These are phyloP conservation scores for Cyprinus carpio DNA, from an alignment of 2,113 vertebrate species.

Conservation along the genomic window DNA sequence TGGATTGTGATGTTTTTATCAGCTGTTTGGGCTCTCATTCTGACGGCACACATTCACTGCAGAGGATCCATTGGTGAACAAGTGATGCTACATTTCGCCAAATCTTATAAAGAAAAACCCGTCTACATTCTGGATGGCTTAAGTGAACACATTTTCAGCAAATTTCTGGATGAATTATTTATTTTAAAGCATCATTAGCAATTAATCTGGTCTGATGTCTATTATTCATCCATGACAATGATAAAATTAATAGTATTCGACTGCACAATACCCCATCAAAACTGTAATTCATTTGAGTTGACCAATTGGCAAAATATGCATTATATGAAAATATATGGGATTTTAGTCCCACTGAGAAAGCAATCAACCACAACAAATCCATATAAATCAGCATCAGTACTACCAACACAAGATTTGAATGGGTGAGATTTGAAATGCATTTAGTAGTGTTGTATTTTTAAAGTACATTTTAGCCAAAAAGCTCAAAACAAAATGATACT, in stretches of 20 bases:
- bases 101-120: neutral
- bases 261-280: neutral
- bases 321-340: slow-evolving; percentile 1
- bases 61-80: neutral
- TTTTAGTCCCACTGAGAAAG: neutral
- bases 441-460: neutral
- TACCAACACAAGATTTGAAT: neutral
- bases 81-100: neutral
- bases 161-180: neutral
- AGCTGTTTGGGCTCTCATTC: neutral
- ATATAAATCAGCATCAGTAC: neutral
- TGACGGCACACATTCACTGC: neutral
- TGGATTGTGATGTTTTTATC: too few species aligned
- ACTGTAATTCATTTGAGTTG: neutral
- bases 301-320: neutral
- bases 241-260: neutral
- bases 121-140: neutral
- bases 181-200: neutral
- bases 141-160: neutral
- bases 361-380: neutral
- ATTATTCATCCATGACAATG: neutral
- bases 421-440: neutral
- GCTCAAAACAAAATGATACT: neutral
- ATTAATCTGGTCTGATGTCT: neutral
- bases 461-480: neutral